phyloP scores from a whole-genome alignment of 2,888 invertebrate genomes.

The Campoletis raptor region DNA sequence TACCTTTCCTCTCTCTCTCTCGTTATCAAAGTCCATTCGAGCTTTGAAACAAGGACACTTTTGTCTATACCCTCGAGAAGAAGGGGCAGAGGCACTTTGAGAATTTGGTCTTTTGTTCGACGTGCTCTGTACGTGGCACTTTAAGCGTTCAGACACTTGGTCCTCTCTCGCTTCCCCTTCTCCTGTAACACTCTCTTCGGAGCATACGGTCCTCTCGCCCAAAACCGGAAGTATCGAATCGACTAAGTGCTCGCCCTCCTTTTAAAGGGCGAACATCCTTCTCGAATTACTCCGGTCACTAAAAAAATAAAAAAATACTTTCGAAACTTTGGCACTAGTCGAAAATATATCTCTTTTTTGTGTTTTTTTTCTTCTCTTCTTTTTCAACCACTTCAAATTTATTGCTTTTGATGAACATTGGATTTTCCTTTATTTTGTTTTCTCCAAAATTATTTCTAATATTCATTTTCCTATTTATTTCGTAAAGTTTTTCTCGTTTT shows the following conservation, averaged over 20 bases:
- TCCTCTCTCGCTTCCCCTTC: not conserved
- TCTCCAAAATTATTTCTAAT: not conserved
- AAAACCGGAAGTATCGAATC: conserved; percentile 55
- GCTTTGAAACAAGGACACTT: conserved; percentile 28
- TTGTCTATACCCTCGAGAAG: not conserved
- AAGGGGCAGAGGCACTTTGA: conserved; percentile 19
- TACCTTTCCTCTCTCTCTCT: conserved; percentile 36
- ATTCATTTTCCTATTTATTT: not conserved
- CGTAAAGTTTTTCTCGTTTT: not conserved
- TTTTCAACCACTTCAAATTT: not conserved
- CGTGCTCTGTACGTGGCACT: not conserved
- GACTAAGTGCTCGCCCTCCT: conserved; percentile 26
- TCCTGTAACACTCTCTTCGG: not conserved
- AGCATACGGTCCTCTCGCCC: not conserved
- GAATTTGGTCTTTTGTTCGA: conserved; percentile 45
- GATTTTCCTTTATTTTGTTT: not conserved
- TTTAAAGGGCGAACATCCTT: conserved; percentile 25
- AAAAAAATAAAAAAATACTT: not conserved
- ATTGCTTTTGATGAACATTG: not conserved
- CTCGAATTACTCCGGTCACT: conserved; percentile 24
- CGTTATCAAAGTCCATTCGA: conserved; percentile 50
- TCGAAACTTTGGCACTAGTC: not conserved
- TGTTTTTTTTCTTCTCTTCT: not conserved
- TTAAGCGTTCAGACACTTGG: conserved; percentile 10
- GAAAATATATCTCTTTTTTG: not conserved